Percentiles rank a stretch among this genome's conserved stretches.
Evolutionary conservation across 2,113 vertebrate species (phyloP).

Genomic region (Oplegnathus fasciatus): DNA sequence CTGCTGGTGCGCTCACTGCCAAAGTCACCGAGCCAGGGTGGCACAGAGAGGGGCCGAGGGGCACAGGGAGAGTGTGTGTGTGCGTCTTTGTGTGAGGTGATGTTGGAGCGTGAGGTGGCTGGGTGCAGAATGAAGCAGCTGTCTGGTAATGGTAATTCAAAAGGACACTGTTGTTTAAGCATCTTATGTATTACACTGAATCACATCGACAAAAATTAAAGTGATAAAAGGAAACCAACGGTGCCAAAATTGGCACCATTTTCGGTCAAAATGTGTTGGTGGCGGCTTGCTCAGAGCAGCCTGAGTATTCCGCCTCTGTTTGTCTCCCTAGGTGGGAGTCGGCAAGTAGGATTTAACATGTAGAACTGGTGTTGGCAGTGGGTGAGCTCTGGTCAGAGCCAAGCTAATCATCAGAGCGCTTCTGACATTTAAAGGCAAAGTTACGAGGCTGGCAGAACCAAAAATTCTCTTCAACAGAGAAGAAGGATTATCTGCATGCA

Average conservation of each 20-base stretch:
- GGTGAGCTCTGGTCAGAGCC: slow-evolving; percentile 51
- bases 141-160: slow-evolving; percentile 63
- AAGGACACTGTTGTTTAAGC: slow-evolving; percentile 59
- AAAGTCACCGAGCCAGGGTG: slow-evolving; percentile 76
- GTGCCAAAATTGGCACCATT: slow-evolving; percentile 46
- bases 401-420: slow-evolving; percentile 50
- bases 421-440: slow-evolving; percentile 69
- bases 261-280: slow-evolving; percentile 53
- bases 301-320: slow-evolving; percentile 22
- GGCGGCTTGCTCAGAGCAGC: slow-evolving; percentile 36
- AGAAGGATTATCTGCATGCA: slow-evolving; percentile 30
- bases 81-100: slow-evolving; percentile 47
- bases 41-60: slow-evolving; percentile 70
- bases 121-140: slow-evolving; percentile 63
- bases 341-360: slow-evolving; percentile 50
- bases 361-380: slow-evolving; percentile 31
- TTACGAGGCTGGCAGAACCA: slow-evolving; percentile 47
- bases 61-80: slow-evolving; percentile 24
- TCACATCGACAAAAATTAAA: slow-evolving; percentile 34
- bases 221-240: slow-evolving; percentile 37
- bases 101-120: slow-evolving; percentile 26
- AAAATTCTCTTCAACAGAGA: slow-evolving; percentile 30
- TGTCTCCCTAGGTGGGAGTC: slow-evolving; percentile 51
- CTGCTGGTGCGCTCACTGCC: slow-evolving; percentile 74
- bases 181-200: slow-evolving; percentile 42